Base-by-base conservation (phyloP, 2,888 invertebrate genomes). In the Hedychridium roseum region DNA sequence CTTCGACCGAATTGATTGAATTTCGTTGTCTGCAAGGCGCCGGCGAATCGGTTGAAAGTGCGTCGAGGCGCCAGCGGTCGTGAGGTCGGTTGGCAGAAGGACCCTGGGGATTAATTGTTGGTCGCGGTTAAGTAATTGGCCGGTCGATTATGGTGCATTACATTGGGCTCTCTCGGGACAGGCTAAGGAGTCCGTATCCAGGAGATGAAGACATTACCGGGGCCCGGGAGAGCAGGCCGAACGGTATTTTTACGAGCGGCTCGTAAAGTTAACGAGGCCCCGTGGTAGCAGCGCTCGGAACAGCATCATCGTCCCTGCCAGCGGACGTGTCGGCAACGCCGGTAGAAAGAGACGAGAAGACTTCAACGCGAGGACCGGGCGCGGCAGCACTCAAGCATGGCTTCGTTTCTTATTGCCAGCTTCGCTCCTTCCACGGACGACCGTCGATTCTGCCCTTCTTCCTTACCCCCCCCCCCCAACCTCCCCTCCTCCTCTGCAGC, bases 231-330 rank as follows among this genome's bases (percentile, higher is more conserved):
- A 64, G 55, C 60, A 48, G 61, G 52, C 64, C 62, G 70, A 73
- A 76, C 72, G 74, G 74, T 75, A 78, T 78, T 78, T 78, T 78
- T 78, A 78, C 78, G 78, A 78, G 76, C 68, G 17, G 68, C 73
- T 78, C 78, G 78, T 78, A 78, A 78, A 78, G 66, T 78, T 78
- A 78, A 78, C 78, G 77, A 78, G 74, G 70, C 68, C 67, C 63
- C 65, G 70, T 64, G 48, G 34, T 21, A 36, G 36, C 9, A 36
- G 20, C 17, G n/a, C n/a, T n/a, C n/a, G n/a, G n/a, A 36, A 20
- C 36, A 20, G 18, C 36, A 20, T 5, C 36, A 7, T 18, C 36
- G 21, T 2, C 36, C 2, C 21, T n/a, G n/a, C n/a, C n/a, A n/a
- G n/a, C n/a, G n/a, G n/a, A n/a, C n/a, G n/a, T n/a, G n/a, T n/a